Conservation (phyloP, 2,888 invertebrate species). For the Penaeus monodon region DNA sequence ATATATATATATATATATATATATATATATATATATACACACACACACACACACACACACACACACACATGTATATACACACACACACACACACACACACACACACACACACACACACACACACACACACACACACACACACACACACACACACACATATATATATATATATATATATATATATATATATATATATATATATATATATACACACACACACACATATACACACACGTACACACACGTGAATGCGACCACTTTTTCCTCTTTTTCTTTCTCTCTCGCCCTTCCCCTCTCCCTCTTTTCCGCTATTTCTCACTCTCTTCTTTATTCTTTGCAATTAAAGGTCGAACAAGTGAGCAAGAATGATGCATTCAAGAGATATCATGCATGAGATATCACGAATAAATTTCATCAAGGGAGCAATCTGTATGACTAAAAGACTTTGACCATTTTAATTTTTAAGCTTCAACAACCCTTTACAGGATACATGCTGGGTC, state of each 20-base stretch:
- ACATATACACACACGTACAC: neutral
- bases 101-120: too few species aligned
- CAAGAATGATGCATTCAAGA: neutral
- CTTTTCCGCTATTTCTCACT: neutral
- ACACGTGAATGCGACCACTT: neutral
- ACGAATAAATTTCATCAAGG: too few species aligned
- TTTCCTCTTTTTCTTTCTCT: neutral
- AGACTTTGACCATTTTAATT: too few species aligned
- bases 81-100: too few species aligned
- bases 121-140: too few species aligned
- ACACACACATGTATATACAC: too few species aligned
- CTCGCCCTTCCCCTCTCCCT: neutral
- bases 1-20: too few species aligned
- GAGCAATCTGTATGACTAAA: too few species aligned
- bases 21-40: too few species aligned
- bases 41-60: too few species aligned
- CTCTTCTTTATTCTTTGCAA: neutral
- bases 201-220: neutral
- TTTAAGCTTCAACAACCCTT: too few species aligned
- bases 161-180: conserved; percentile 8
- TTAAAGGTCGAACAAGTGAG: neutral
- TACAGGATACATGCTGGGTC: too few species aligned
- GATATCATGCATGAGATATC: neutral
- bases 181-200: neutral
- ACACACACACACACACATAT: neutral